Base-by-base conservation (phyloP, 2,888 invertebrate species). In the Rhamnusium bicolor region DNA sequence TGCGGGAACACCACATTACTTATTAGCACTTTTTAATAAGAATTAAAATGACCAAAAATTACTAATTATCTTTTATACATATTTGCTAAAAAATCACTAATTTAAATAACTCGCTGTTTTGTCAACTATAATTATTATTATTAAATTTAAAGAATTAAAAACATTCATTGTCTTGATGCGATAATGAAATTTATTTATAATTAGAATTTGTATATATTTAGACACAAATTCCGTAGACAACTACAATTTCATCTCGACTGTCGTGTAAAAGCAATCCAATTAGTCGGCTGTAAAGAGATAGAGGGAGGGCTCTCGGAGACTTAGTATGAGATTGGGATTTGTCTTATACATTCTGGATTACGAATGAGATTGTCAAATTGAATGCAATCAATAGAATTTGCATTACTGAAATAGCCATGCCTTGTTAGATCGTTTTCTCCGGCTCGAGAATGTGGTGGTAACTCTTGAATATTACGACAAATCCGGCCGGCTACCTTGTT, bases 341-440 rank as follows among this genome's bases (percentile, higher is more conserved):
- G 74, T 77, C 76, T 79, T 74, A 71, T 74, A 73, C 66, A 78
- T 73, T 72, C 60, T 66, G 69, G 73, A 69, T 73, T 69, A 69
- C 62, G 72, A 75, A 73, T 60, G 73, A 69, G 65, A 66, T 75
- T 76, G 79, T 76, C 73, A 76, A 80, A 78, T 80, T 75, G 74
- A 72, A 79, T 78, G 77, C 77, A 73, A 79, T 80, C 78, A 79
- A 78, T 79, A 76, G 73, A 73, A 80, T 80, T 80, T 78, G 74
- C 79, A 79, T 79, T 54, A 69, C 56, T 61, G 56, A 65, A 69
- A 61, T 74, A 61, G 58, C 49, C 60, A 12, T 18, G 47, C 62
- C 61, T 56, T 67, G 67, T 46, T 65, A 27, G 53, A 53, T 19
- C 49, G 32, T 32, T 65, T 53, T 53, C 51, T 32, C 29, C 18